phyloP scores from a whole-genome alignment of 2,797 vertebrate genomes.

The Babyrousa celebensis region DNA sequence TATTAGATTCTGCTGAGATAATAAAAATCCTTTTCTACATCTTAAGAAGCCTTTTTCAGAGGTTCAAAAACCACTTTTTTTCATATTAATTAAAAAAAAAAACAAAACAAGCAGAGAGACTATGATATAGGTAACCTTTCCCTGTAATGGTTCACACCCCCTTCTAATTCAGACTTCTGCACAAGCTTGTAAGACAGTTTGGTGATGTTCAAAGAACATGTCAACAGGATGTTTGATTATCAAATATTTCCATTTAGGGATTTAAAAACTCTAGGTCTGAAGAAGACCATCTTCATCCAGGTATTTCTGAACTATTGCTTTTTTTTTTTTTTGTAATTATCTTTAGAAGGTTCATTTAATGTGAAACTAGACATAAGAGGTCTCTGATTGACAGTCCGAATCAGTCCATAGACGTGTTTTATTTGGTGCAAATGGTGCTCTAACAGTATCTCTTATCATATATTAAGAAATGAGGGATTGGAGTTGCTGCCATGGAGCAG shows the following conservation, averaged over 20 bases:
- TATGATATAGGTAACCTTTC: background rate
- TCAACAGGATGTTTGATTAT: constrained; percentile 15
- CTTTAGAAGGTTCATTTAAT: constrained; percentile 5
- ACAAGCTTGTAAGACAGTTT: background rate
- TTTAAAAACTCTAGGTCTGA: background rate
- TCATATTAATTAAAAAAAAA: background rate
- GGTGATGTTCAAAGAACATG: background rate
- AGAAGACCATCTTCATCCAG: background rate
- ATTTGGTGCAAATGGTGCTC: background rate
- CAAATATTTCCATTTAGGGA: constrained; percentile 12
- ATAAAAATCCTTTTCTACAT: background rate
- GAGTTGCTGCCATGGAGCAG: background rate
- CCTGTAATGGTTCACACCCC: rapidly evolving
- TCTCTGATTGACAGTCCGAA: background rate
- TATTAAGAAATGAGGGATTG: constrained; percentile 2
- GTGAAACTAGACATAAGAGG: background rate
- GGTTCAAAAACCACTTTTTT: background rate
- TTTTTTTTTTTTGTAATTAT: background rate
- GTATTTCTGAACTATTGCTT: constrained; percentile 26
- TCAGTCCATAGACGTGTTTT: constrained; percentile 16
- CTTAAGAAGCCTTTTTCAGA: constrained; percentile 20
- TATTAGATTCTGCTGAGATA: constrained; percentile 61
- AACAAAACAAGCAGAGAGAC: background rate
- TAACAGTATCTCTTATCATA: background rate
- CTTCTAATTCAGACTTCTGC: background rate